Conservation (phyloP, 2,797 vertebrate genomes). For the Rhinogobio ventralis region DNA sequence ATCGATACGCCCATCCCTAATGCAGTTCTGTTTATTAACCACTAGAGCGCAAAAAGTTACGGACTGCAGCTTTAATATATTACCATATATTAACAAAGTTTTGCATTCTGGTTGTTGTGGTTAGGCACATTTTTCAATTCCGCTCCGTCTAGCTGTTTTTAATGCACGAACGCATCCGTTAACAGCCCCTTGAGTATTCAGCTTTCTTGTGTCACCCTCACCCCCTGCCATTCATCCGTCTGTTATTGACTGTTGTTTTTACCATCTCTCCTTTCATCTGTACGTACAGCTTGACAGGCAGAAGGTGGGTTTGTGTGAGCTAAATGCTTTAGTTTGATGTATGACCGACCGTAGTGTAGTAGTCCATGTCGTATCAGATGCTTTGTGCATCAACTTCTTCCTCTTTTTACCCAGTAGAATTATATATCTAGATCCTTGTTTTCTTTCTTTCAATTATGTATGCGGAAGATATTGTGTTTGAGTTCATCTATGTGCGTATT, state of each 20-base stretch:
- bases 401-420: not conserved
- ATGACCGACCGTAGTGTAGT: conserved; percentile 9
- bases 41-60: too few relatives aligned
- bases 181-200: not conserved
- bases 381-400: not conserved
- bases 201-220: not conserved
- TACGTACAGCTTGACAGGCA: conserved; percentile 65
- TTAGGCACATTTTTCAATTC: not conserved
- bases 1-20: too few relatives aligned
- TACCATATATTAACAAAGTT: not conserved
- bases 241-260: conserved; percentile 47
- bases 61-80: too few relatives aligned
- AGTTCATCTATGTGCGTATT: conserved; percentile 19
- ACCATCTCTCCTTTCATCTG: conserved; percentile 27
- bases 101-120: not conserved
- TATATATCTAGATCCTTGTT: not conserved
- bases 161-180: not conserved
- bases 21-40: too few relatives aligned
- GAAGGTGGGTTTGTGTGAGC: conserved; percentile 67
- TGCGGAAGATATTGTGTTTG: not conserved
- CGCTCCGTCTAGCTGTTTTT: not conserved
- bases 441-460: not conserved
- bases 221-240: conserved; percentile 22
- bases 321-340: conserved; percentile 27
- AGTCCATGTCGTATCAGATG: not conserved